phyloP scores from a whole-genome alignment of 2,888 invertebrate species.

The Odontocerum albicorne region DNA sequence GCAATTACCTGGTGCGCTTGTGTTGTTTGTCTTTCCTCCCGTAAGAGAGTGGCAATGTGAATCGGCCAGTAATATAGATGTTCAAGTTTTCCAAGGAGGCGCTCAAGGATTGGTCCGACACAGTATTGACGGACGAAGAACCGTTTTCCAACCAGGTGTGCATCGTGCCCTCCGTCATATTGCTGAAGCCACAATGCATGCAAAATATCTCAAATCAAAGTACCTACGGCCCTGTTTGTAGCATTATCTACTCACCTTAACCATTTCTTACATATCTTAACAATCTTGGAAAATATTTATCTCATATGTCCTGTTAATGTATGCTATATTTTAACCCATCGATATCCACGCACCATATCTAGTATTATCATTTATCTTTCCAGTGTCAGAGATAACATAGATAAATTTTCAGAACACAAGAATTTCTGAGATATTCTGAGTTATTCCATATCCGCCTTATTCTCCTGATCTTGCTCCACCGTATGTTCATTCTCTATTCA shows the following conservation, averaged over 20 bases:
- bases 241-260: too few species aligned
- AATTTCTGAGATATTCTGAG: too few species aligned
- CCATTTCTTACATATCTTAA: too few species aligned
- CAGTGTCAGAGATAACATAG: neutral
- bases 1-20: constrained; percentile 80
- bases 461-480: too few species aligned
- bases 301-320: too few species aligned
- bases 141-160: constrained; percentile 44
- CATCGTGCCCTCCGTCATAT: constrained; percentile 40
- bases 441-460: too few species aligned
- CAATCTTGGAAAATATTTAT: too few species aligned
- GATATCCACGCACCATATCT: too few species aligned
- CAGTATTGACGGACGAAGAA: constrained; percentile 37
- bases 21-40: constrained; percentile 77
- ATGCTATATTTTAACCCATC: too few species aligned
- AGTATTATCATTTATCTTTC: too few species aligned
- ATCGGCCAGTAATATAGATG: constrained; percentile 63
- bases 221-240: constrained; percentile 23
- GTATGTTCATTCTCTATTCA: too few species aligned
- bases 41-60: constrained; percentile 75
- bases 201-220: constrained; percentile 30
- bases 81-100: constrained; percentile 69
- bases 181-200: constrained; percentile 32
- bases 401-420: too few species aligned
- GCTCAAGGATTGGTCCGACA: constrained; percentile 41